Conservation (phyloP, 1,140 invertebrate species). For the Drosophila navojoa region DNA sequence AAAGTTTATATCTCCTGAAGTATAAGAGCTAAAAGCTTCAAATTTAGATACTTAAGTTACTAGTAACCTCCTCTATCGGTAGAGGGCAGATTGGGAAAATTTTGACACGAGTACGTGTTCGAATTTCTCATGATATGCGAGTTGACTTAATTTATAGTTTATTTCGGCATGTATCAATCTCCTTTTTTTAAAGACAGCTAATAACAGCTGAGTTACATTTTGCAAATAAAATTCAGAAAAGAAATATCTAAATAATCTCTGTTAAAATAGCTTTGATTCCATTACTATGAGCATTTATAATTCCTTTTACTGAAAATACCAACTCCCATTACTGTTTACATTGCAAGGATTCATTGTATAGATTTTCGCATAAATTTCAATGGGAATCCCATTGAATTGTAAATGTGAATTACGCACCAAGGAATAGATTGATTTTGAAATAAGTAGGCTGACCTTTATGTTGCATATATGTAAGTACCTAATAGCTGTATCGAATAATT, state of each 20-base stretch:
- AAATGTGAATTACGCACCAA: conserved; percentile 21
- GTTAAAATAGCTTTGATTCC: neutral
- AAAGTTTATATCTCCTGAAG: too few relatives aligned
- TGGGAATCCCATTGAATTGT: conserved; percentile 33
- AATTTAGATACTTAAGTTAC: too few relatives aligned
- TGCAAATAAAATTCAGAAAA: too few relatives aligned
- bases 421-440: conserved; percentile 34
- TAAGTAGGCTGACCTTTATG: neutral
- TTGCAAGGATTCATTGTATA: conserved; percentile 11
- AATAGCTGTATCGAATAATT: conserved; percentile 60
- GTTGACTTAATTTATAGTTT: too few relatives aligned
- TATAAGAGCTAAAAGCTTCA: too few relatives aligned
- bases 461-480: neutral
- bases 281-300: neutral
- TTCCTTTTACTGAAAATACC: neutral
- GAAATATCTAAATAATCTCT: neutral
- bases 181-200: too few relatives aligned
- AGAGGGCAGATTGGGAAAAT: too few relatives aligned
- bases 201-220: too few relatives aligned
- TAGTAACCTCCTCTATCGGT: too few relatives aligned
- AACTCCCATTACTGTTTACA: neutral
- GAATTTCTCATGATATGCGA: too few relatives aligned
- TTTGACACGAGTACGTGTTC: too few relatives aligned
- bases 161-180: too few relatives aligned
- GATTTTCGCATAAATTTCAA: conserved; percentile 42